These are phyloP conservation scores for Bothrops jararaca DNA, from an alignment of 2,113 vertebrate species.

Conservation along the genomic window DNA sequence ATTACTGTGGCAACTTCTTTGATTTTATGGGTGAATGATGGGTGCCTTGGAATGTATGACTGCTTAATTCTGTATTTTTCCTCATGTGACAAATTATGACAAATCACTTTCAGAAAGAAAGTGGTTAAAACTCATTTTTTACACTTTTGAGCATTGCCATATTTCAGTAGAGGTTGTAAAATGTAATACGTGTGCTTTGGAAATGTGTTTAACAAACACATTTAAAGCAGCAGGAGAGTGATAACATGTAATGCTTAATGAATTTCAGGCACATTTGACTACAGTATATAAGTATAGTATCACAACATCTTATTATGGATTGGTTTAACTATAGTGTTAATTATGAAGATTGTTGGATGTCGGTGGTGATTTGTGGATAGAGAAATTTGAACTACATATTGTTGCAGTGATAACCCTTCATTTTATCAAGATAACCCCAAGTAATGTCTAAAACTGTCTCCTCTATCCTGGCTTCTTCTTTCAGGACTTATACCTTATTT, in stretches of 20 bases:
- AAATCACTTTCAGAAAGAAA: background rate
- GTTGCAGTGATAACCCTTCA: background rate
- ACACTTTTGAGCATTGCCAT: background rate
- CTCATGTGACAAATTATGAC: background rate
- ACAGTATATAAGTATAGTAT: background rate
- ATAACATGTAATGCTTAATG: conserved; percentile 1
- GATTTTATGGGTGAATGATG: background rate
- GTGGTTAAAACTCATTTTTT: background rate
- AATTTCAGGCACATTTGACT: background rate
- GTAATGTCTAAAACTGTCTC: background rate
- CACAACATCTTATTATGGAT: background rate
- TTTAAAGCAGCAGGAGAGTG: background rate
- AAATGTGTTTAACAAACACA: background rate
- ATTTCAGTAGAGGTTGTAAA: background rate
- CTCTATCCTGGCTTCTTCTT: background rate
- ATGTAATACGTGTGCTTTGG: background rate
- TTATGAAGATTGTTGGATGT: background rate
- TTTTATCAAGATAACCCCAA: background rate
- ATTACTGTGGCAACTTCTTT: background rate
- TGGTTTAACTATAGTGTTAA: background rate
- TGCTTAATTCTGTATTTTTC: background rate
- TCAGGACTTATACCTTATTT: background rate
- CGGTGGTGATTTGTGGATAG: background rate
- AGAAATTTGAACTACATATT: background rate
- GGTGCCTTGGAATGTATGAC: background rate